Evolutionary conservation across 2,888 invertebrate genomes (phyloP).

Genomic region (Philereme transversata): DNA sequence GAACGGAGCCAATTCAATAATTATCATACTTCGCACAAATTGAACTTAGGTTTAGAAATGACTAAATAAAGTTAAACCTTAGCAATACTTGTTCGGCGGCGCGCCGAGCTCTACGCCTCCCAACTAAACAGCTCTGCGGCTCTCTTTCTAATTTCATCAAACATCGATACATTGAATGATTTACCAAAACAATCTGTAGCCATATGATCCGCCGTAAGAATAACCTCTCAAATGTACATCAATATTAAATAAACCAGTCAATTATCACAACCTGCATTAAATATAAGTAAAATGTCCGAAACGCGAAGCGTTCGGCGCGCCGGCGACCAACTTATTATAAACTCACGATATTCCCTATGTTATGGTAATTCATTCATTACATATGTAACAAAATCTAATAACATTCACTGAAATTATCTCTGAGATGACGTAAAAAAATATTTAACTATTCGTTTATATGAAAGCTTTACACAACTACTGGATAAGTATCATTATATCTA

Average conservation of each 20-base stretch:
- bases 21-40: conserved; percentile 66
- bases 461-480: conserved; percentile 68
- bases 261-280: conserved; percentile 56
- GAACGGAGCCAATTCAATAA: conserved; percentile 76
- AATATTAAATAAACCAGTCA: conserved; percentile 40
- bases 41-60: conserved; percentile 76
- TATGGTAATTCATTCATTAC: conserved; percentile 71
- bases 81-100: conserved; percentile 63
- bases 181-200: conserved; percentile 14
- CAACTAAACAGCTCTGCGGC: conserved; percentile 15
- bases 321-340: conserved; percentile 56
- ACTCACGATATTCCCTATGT: conserved; percentile 54
- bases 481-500: conserved; percentile 59
- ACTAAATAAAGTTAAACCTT: conserved; percentile 80
- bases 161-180: conserved; percentile 25
- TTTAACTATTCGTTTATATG: conserved; percentile 63
- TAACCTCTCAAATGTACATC: conserved; percentile 28
- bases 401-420: conserved; percentile 64
- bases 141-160: conserved; percentile 11
- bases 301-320: conserved; percentile 46
- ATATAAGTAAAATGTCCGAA: conserved; percentile 33
- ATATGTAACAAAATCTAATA: conserved; percentile 61
- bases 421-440: conserved; percentile 65
- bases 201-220: conserved; percentile 19
- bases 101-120: conserved; percentile 45